Base-by-base conservation (phyloP, 2,888 invertebrate species). In the Corythucha ciliata region DNA sequence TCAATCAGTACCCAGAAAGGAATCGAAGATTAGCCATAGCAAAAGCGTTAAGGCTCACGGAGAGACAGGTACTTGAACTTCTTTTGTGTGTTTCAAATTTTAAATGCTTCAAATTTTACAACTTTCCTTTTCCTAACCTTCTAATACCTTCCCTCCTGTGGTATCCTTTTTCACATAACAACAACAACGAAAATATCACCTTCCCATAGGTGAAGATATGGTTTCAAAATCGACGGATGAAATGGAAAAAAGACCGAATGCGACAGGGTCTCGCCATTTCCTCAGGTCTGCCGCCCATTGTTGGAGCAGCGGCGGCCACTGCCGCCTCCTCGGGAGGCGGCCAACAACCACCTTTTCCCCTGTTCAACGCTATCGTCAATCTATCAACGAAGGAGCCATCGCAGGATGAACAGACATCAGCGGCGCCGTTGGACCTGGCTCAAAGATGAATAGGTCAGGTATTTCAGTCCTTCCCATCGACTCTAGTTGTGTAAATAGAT, bases 211-310 rank as follows among this genome's bases (percentile, higher is more conserved):
- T 62, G 10, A 62, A 60, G 48, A 61, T 62, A 36, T 62, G 62
- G 62, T 62, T 62, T 53, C 62, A 62, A 45, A 62, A 62, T 53
- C 52, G 62, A 34, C 57, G 62, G 24, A 61, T 61, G 60, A 62
- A 62, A 33, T 60, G 58, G 58, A 62, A 61, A 56, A 59, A 55
- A 46, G 58, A 56, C 44, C 42, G 54, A 26, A 52, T 58, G 54
- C 44, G 58, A 48, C 55, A 52, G 34, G 58, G 56, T 20, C 51
- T 58, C 4, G 40, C 53, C 14, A 52, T 56, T 21, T 46, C 56
- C 5, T 45, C 54, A 20, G 33, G 29, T 24, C 48, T 48, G 48
- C 47, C 52, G 18, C 50, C 52, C 7, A 47, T 47, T 52, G 47
- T 46, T 29, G 42, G 44, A 20, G 53, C 50, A 27, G 54, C 48